These are phyloP conservation scores for Amphimedon queenslandica DNA, from an alignment of 37 sponge, comb jelly and placozoan species.

Conservation along the genomic window DNA sequence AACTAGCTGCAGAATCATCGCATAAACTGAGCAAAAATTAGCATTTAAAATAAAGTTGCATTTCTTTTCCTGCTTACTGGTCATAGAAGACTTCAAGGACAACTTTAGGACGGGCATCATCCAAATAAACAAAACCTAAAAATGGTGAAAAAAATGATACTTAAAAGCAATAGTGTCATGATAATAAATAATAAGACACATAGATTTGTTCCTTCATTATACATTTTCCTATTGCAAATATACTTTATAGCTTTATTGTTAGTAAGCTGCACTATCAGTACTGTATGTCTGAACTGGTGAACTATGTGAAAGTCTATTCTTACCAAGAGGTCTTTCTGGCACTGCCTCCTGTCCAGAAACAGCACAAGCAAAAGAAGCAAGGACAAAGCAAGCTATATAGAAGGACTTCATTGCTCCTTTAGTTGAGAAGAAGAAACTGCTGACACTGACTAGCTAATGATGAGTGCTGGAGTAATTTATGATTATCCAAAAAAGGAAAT, in stretches of 20 bases:
- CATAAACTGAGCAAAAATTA: constrained; percentile 26
- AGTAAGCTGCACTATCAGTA: no score
- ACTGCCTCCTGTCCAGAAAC: constrained; percentile 27
- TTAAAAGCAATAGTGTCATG: background rate
- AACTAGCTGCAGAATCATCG: constrained; percentile 38
- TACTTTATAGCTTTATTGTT: no score
- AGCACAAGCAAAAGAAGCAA: background rate
- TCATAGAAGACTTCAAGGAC: constrained; percentile 54
- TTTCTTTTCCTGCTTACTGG: constrained; percentile 22
- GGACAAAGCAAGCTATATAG: no score
- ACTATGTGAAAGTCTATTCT: no score
- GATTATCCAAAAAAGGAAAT: background rate
- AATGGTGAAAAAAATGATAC: background rate
- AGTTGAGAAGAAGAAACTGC: no score
- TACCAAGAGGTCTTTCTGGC: constrained; percentile 42
- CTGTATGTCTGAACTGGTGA: no score
- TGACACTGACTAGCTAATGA: no score
- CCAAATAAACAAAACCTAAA: constrained; percentile 23
- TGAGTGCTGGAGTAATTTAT: no score
- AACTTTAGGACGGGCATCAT: constrained; percentile 10
- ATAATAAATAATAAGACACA: no score
- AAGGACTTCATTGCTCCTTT: no score
- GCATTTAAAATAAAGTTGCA: background rate
- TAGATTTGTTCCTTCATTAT: no score
- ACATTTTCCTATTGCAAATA: no score